Evolutionary conservation across 2,113 vertebrate genomes (phyloP).

Genomic region (Erinaceus europaeus): DNA sequence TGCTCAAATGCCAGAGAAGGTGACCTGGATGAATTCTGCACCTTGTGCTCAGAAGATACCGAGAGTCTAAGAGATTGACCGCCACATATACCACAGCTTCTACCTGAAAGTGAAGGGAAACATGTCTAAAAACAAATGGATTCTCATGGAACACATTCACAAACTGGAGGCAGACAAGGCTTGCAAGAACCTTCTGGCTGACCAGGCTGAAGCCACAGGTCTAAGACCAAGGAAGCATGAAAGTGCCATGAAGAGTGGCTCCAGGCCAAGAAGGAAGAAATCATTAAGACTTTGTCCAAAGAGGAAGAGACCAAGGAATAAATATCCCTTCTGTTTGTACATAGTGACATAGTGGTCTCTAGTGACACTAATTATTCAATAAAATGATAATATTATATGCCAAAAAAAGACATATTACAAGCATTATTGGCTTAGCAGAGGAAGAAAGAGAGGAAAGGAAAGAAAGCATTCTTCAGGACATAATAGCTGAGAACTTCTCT

Average conservation of each 20-base stretch:
- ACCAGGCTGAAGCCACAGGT: constrained; percentile 97
- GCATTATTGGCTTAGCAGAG: too few species aligned
- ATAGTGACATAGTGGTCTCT: neutral
- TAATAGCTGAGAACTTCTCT: too few species aligned
- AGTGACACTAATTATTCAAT: neutral
- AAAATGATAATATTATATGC: constrained; percentile 50
- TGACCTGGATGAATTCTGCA: constrained; percentile 97
- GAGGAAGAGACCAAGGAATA: constrained; percentile 97
- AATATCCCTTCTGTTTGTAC: constrained; percentile 45
- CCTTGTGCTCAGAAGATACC: constrained; percentile 94
- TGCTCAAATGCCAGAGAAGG: constrained; percentile 97
- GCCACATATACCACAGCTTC: constrained; percentile 99
- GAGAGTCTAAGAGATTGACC: constrained; percentile 98
- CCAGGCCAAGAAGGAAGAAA: constrained; percentile 97
- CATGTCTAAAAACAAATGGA: constrained; percentile 98
- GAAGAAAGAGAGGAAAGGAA: too few species aligned
- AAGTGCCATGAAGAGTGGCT: constrained; percentile 96
- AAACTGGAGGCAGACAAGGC: constrained; percentile 99
- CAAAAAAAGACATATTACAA: too few species aligned
- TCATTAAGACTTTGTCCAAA: constrained; percentile 96
- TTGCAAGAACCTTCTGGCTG: constrained; percentile 98
- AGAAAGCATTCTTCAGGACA: too few species aligned
- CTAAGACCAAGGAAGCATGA: constrained; percentile 97
- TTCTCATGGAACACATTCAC: constrained; percentile 99
- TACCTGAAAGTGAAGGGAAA: constrained; percentile 98